A percentile compares a stretch with the other conserved stretches of the same genome.
phyloP scores from a whole-genome alignment of 2,113 vertebrate species.

The Pipa parva region DNA sequence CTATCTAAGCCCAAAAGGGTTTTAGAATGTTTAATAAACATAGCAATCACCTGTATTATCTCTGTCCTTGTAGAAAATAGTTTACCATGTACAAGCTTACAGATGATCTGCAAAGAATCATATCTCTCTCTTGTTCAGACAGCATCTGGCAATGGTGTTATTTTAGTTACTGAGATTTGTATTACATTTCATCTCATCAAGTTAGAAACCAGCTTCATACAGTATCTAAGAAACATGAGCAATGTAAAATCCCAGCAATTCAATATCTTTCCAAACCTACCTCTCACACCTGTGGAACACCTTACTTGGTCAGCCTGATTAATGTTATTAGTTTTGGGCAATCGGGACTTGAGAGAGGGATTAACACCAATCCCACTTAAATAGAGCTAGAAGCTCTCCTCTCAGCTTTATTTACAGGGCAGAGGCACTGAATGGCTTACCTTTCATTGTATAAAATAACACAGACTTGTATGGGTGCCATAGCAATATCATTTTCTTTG shows the following conservation, averaged over 20 bases:
- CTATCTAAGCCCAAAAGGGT: too few relatives aligned
- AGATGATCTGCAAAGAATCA: background rate
- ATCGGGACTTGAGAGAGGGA: constrained; percentile 44
- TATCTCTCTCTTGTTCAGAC: background rate
- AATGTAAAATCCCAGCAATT: constrained; percentile 40
- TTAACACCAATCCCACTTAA: constrained; percentile 50
- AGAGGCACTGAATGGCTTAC: background rate
- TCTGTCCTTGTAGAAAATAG: too few relatives aligned
- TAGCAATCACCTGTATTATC: too few relatives aligned
- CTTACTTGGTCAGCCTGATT: constrained; percentile 5
- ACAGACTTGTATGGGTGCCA: background rate
- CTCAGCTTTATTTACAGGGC: constrained; percentile 44
- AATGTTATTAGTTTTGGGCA: constrained; percentile 42
- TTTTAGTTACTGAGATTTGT: constrained; percentile 41
- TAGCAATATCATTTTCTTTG: too few relatives aligned
- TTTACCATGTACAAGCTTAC: background rate
- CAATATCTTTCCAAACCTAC: constrained; percentile 49
- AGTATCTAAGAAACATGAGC: constrained; percentile 45
- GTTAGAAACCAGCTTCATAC: constrained; percentile 42
- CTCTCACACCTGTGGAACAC: constrained; percentile 49
- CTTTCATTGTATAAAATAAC: background rate
- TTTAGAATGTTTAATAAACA: too few relatives aligned
- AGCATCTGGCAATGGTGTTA: background rate
- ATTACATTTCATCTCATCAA: constrained; percentile 45
- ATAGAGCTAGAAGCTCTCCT: constrained; percentile 55